Evolutionary conservation across 2,888 invertebrate genomes (phyloP).

Genomic region (Camponotus fellah): DNA sequence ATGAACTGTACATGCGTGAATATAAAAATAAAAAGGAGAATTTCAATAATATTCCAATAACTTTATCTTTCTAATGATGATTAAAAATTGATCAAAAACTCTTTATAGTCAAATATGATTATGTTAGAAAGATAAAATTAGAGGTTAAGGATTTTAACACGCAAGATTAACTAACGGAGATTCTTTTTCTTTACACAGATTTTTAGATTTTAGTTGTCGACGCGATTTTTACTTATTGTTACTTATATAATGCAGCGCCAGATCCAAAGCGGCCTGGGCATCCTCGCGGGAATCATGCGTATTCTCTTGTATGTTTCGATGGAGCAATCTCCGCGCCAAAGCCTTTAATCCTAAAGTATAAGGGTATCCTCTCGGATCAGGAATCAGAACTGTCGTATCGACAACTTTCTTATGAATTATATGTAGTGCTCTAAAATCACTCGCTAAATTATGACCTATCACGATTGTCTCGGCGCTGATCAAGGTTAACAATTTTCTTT

Average conservation of each 20-base stretch:
- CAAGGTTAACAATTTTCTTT: constrained; percentile 93
- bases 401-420: constrained; percentile 94
- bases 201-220: no score
- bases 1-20: background rate
- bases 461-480: constrained; percentile 94
- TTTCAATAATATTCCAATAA: background rate
- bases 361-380: constrained; percentile 94
- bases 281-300: constrained; percentile 97
- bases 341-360: constrained; percentile 91
- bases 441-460: constrained; percentile 98
- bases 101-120: constrained; percentile 1
- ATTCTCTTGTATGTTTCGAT: constrained; percentile 93
- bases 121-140: constrained; percentile 4
- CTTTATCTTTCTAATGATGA: no score
- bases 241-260: constrained; percentile 89
- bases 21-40: no score
- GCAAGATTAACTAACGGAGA: background rate
- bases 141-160: background rate
- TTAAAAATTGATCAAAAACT: no score
- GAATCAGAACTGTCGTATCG: constrained; percentile 96
- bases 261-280: constrained; percentile 95
- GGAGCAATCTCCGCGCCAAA: constrained; percentile 91
- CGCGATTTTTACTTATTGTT: no score
- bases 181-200: background rate
- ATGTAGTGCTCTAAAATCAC: constrained; percentile 95